Percentiles rank a stretch among this genome's conserved stretches.
Conservation (phyloP, 2,888 invertebrate genomes). For the Hedya salicella region DNA sequence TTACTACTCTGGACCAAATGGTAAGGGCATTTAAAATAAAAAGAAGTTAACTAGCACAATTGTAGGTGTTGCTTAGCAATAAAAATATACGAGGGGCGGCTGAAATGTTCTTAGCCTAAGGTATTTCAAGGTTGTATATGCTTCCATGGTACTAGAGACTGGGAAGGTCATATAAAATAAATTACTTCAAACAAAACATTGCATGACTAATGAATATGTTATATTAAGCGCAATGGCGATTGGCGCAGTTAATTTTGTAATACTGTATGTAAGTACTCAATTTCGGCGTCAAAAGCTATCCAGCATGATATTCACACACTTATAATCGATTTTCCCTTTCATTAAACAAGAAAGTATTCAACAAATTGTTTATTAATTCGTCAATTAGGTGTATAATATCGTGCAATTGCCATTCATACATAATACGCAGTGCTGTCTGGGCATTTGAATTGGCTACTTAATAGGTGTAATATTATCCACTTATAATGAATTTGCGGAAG, state of each 20-base stretch:
- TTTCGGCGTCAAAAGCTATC: neutral
- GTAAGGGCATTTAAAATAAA: no score
- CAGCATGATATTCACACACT: neutral
- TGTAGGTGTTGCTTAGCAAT: no score
- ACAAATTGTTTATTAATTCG: constrained; percentile 4
- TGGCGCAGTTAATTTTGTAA: neutral
- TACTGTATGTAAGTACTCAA: neutral
- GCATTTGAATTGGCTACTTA: neutral
- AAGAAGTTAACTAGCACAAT: no score
- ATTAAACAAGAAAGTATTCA: neutral
- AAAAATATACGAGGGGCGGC: no score
- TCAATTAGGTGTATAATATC: constrained; percentile 6
- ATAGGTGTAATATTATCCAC: constrained; percentile 31
- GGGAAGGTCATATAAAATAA: no score
- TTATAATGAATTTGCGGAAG: constrained; percentile 26
- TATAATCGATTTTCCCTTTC: neutral
- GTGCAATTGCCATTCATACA: constrained; percentile 6
- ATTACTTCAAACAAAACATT: no score
- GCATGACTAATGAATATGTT: neutral
- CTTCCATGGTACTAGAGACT: no score
- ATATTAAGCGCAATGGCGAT: neutral
- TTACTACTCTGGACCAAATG: no score
- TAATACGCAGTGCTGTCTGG: neutral
- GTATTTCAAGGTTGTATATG: no score
- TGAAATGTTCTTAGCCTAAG: no score